phyloP scores from a whole-genome alignment of 2,888 invertebrate species.

The Nephrotoma appendiculata region DNA sequence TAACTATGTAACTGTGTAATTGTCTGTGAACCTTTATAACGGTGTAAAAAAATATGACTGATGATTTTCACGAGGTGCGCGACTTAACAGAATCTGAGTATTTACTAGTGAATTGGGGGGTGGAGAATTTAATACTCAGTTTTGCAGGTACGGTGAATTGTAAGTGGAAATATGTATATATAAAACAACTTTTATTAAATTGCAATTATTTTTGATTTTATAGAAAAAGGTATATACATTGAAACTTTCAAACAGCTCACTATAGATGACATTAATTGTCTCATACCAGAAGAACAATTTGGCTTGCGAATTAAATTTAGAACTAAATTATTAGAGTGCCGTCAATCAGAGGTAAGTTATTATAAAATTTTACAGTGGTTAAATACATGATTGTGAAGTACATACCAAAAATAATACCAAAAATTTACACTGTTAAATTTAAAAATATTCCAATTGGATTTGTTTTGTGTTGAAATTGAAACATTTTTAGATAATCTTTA shows the following conservation, averaged over 20 bases:
- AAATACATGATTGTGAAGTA: no score
- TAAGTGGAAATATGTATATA: neutral
- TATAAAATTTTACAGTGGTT: no score
- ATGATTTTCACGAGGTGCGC: neutral
- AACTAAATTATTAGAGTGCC: neutral
- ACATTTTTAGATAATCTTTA: no score
- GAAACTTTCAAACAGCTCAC: neutral
- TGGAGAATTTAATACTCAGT: neutral
- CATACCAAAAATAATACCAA: no score
- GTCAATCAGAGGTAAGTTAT: neutral
- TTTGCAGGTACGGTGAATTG: neutral
- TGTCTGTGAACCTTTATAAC: no score
- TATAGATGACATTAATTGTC: neutral
- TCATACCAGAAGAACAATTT: neutral
- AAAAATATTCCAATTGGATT: no score
- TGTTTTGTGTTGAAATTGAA: no score
- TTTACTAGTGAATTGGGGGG: neutral
- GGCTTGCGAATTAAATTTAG: neutral
- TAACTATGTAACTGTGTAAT: no score
- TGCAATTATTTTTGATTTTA: neutral
- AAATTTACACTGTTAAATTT: no score
- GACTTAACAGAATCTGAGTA: neutral
- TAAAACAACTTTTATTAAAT: neutral
- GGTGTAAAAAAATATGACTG: no score
- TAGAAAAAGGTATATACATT: neutral